Conservation (phyloP, 1,140 invertebrate species). For the Polyergus mexicanus region DNA sequence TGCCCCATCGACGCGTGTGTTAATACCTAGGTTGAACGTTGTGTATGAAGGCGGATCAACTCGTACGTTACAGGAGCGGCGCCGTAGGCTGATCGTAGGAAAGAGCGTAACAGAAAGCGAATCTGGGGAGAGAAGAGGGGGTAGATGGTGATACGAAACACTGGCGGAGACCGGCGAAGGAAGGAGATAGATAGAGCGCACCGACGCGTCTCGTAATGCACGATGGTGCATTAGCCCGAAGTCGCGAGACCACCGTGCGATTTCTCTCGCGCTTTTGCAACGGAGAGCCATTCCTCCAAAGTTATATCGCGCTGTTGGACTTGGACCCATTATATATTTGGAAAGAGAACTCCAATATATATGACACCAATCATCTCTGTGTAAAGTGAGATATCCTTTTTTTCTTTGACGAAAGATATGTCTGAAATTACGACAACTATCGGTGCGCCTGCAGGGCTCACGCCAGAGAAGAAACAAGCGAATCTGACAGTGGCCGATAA, state of each 20-base stretch:
- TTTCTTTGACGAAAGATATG: conserved; percentile 48
- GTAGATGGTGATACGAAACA: conserved; percentile 66
- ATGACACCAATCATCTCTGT: background rate
- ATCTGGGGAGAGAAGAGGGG: conserved; percentile 24
- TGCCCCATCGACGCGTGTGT: conserved; percentile 21
- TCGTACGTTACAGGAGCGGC: conserved; percentile 47
- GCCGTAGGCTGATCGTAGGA: conserved; percentile 49
- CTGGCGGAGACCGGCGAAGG: conserved; percentile 66
- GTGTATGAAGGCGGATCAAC: conserved; percentile 58
- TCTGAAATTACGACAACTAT: conserved; percentile 38
- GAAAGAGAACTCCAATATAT: background rate
- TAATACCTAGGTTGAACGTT: conserved; percentile 60
- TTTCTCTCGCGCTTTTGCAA: conserved; percentile 62
- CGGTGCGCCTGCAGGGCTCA: background rate
- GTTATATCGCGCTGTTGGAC: background rate
- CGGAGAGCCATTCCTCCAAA: background rate
- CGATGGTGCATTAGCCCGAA: conserved; percentile 76
- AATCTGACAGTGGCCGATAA: background rate
- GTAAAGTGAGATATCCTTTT: background rate
- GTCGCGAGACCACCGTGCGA: conserved; percentile 65
- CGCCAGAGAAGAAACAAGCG: conserved; percentile 52
- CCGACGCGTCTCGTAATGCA: conserved; percentile 65
- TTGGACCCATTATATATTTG: background rate
- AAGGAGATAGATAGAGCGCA: conserved; percentile 70
- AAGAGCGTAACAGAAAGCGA: conserved; percentile 42